A percentile compares a stretch with the other conserved stretches of the same genome.
These are phyloP conservation scores for Sanderia malayensis DNA, from an alignment of 30 jellyfish, hydroid and myxozoan genomes.

Conservation along the genomic window DNA sequence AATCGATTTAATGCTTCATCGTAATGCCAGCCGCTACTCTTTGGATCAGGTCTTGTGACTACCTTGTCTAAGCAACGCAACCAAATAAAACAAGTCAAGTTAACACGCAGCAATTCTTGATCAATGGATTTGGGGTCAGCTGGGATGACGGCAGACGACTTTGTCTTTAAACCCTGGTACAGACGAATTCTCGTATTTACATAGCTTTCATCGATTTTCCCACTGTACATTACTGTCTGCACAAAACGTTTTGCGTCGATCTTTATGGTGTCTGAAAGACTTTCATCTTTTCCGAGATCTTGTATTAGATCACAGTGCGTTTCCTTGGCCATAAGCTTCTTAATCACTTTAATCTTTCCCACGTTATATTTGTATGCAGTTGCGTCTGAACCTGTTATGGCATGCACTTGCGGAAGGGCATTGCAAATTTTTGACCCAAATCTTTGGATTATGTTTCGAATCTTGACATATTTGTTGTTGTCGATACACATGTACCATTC, in stretches of 20 bases:
- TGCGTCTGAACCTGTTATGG: constrained; percentile 19
- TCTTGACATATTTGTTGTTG: neutral
- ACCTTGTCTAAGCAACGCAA: constrained; percentile 22
- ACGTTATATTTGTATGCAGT: constrained; percentile 26
- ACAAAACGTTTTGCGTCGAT: neutral
- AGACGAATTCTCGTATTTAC: constrained; percentile 8
- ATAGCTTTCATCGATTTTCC: neutral
- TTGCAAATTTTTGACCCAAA: constrained; percentile 11
- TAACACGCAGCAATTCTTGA: constrained; percentile 23
- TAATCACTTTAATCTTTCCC: constrained; percentile 11
- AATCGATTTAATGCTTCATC: constrained; percentile 6
- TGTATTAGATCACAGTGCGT: constrained; percentile 9
- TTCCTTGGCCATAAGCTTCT: constrained; percentile 8
- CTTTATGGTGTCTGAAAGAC: neutral
- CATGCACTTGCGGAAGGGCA: constrained; percentile 17
- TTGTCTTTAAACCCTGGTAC: constrained; percentile 11
- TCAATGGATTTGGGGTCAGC: constrained; percentile 8
- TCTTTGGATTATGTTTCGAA: neutral
- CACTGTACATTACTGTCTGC: constrained; percentile 15
- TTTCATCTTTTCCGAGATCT: neutral
- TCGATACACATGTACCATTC: neutral
- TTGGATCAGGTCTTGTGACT: constrained; percentile 27
- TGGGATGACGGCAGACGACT: constrained; percentile 17
- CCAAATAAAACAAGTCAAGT: constrained; percentile 26
- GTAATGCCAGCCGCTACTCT: constrained; percentile 15